Conservation (phyloP, 2,797 vertebrate genomes). For the Heterohyrax brucei region DNA sequence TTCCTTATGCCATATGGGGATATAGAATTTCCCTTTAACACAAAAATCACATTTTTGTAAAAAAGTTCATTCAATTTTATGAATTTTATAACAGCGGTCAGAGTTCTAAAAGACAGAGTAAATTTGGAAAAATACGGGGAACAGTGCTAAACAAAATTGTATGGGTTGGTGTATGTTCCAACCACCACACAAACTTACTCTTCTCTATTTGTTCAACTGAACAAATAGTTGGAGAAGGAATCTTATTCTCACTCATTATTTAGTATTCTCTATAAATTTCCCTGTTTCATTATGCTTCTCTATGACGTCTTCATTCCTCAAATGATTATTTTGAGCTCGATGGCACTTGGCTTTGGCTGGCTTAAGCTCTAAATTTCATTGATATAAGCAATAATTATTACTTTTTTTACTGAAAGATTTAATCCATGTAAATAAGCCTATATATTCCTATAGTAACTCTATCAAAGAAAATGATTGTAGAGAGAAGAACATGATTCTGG, state of each 20-base stretch:
- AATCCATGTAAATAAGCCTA: constrained; percentile 38
- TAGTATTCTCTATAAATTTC: neutral
- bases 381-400: neutral
- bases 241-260: neutral
- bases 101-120: neutral
- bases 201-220: constrained; percentile 1
- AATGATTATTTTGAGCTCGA: neutral
- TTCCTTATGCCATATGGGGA: neutral
- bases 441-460: neutral
- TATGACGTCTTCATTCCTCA: neutral
- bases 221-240: neutral
- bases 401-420: constrained; percentile 5
- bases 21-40: neutral
- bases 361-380: neutral
- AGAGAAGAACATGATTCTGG: neutral
- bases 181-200: too few species aligned
- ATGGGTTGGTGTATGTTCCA: neutral
- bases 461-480: constrained; percentile 1
- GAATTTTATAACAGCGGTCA: neutral
- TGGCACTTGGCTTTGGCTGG: neutral
- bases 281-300: constrained; percentile 4
- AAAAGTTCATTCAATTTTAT: neutral
- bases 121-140: neutral
- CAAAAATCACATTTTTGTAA: neutral
- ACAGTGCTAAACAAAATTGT: neutral